Conservation (phyloP, 2,888 invertebrate genomes). For the Orthosia gothica region DNA sequence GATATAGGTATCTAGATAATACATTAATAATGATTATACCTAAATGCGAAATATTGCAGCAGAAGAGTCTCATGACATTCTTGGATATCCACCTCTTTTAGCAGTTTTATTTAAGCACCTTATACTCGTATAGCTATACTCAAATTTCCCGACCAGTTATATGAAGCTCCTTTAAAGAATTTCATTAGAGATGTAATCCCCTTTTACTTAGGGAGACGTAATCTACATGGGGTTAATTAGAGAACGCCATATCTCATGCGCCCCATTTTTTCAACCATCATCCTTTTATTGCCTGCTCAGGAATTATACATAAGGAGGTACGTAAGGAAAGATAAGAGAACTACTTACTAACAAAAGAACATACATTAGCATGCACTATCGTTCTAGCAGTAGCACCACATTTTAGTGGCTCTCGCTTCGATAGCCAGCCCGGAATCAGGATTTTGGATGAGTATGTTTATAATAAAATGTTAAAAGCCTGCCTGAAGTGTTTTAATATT, state of each 20-base stretch:
- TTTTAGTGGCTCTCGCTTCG: background rate
- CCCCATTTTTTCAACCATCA: slow-evolving; percentile 37
- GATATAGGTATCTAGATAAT: slow-evolving; percentile 51
- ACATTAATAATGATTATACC: background rate
- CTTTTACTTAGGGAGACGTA: slow-evolving; percentile 43
- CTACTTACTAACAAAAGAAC: background rate
- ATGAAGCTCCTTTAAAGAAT: slow-evolving; percentile 41
- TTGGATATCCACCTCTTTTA: background rate
- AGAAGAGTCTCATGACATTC: slow-evolving; percentile 6
- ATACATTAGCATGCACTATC: background rate
- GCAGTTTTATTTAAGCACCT: no score
- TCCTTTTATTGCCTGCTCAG: slow-evolving; percentile 8
- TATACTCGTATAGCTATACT: no score
- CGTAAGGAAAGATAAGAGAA: no score
- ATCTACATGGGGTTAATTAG: slow-evolving; percentile 56
- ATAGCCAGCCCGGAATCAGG: background rate
- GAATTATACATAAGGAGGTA: background rate
- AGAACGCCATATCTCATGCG: slow-evolving; percentile 39
- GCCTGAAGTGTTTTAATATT: no score
- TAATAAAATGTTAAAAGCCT: no score
- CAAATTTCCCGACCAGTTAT: background rate
- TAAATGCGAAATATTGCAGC: background rate
- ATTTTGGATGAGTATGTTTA: no score
- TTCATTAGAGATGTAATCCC: slow-evolving; percentile 55
- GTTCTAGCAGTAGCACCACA: background rate